Evolutionary conservation across 2,797 vertebrate genomes (phyloP).

Genomic region (Morus bassanus): DNA sequence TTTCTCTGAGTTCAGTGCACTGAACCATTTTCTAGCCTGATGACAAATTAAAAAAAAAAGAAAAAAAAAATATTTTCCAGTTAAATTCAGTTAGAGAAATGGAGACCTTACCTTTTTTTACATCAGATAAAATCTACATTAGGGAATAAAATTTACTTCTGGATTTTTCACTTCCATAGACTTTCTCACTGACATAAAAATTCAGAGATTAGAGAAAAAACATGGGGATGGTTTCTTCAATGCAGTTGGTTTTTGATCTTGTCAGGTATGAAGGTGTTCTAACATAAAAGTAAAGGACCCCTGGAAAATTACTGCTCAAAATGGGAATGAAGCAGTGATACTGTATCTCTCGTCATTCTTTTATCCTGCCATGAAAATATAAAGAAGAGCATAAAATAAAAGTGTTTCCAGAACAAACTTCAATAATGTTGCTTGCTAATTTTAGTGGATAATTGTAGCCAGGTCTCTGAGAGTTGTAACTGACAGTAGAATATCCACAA

Average conservation of each 20-base stretch:
- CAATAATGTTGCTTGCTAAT: not conserved
- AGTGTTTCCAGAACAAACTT: not conserved
- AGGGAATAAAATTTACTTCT: not conserved
- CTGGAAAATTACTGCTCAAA: not conserved
- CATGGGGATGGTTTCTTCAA: not conserved
- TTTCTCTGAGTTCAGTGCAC: not conserved
- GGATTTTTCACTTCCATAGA: not conserved
- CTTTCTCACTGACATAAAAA: not conserved
- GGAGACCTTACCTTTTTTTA: rapidly evolving
- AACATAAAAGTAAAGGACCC: not conserved
- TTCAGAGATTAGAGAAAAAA: not conserved
- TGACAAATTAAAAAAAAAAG: not conserved
- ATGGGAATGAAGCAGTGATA: not conserved
- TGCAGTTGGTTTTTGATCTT: not conserved
- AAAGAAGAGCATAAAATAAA: not conserved
- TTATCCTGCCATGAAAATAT: not conserved
- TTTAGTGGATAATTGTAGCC: not conserved
- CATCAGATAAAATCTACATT: not conserved
- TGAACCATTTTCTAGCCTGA: not conserved
- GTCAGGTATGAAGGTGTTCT: not conserved
- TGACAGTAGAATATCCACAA: not conserved
- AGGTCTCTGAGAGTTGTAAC: not conserved
- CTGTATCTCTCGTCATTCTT: not conserved
- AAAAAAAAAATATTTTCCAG: not conserved
- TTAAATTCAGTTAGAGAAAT: not conserved